Percentiles rank a stretch among this genome's conserved stretches.
phyloP scores from a whole-genome alignment of 2,113 vertebrate species.

The Salvelinus namaycush region DNA sequence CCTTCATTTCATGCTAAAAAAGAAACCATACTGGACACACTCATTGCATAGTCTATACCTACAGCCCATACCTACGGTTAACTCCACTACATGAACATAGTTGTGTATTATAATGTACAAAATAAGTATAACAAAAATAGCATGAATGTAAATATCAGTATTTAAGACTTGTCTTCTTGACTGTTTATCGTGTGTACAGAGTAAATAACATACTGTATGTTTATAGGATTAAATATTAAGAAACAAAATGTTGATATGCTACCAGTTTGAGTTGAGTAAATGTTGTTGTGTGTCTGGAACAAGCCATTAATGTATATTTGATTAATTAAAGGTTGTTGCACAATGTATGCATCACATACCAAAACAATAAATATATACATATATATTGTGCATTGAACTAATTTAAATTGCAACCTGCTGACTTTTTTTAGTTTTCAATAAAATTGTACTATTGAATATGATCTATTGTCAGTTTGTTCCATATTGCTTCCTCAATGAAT shows the following conservation, averaged over 20 bases:
- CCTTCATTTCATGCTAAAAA: not conserved
- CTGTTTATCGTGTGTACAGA: constrained; percentile 59
- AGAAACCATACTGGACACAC: not conserved
- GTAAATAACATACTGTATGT: constrained; percentile 47
- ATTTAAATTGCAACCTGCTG: constrained; percentile 71
- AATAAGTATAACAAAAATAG: constrained; percentile 68
- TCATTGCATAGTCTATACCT: not conserved
- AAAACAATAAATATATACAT: constrained; percentile 65
- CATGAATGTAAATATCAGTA: constrained; percentile 82
- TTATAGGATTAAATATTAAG: constrained; percentile 52
- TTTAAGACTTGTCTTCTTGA: constrained; percentile 70
- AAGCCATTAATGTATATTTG: constrained; percentile 73
- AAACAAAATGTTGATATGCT: constrained; percentile 62
- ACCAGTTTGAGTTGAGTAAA: constrained; percentile 49
- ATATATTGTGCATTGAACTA: constrained; percentile 67
- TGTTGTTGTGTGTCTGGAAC: constrained; percentile 70
- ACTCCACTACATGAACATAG: constrained; percentile 74
- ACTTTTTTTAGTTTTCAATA: constrained; percentile 87
- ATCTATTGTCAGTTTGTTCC: constrained; percentile 16
- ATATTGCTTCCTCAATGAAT: too few species aligned
- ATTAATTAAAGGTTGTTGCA: constrained; percentile 70
- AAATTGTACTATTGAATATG: constrained; percentile 76
- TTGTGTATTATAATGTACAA: constrained; percentile 71
- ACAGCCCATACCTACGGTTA: constrained; percentile 51
- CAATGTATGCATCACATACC: constrained; percentile 69